Conservation (phyloP, 2,113 vertebrate genomes). For the Corydoras maculifer region DNA sequence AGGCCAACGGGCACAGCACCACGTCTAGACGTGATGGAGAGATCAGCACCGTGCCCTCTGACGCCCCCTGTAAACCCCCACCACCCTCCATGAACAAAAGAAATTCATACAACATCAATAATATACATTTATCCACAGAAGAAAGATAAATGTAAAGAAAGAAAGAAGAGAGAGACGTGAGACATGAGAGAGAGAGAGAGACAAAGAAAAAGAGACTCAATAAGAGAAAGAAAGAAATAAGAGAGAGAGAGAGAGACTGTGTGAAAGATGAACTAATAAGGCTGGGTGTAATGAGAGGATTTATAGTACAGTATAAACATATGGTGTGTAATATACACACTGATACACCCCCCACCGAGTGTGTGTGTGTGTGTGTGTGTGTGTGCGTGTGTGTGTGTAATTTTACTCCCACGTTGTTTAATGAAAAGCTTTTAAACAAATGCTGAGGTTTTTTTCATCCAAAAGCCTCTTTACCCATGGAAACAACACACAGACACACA, state of each 20-base stretch:
- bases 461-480: background rate
- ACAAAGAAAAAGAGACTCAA: background rate
- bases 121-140: no score
- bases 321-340: slow-evolving; percentile 1
- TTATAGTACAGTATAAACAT: slow-evolving; percentile 31
- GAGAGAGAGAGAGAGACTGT: background rate
- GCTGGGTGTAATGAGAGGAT: slow-evolving; percentile 28
- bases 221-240: background rate
- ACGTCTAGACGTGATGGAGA: no score
- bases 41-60: no score
- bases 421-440: background rate
- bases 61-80: no score
- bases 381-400: background rate
- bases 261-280: background rate
- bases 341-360: background rate
- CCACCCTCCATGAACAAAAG: no score
- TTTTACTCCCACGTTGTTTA: background rate
- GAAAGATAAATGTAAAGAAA: no score
- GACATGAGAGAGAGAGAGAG: background rate
- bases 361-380: background rate
- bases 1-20: no score
- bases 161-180: no score
- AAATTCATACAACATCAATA: no score
- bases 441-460: background rate
- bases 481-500: no score